Evolutionary conservation across 2,797 vertebrate genomes (phyloP).

Genomic region (Tapirus indicus): DNA sequence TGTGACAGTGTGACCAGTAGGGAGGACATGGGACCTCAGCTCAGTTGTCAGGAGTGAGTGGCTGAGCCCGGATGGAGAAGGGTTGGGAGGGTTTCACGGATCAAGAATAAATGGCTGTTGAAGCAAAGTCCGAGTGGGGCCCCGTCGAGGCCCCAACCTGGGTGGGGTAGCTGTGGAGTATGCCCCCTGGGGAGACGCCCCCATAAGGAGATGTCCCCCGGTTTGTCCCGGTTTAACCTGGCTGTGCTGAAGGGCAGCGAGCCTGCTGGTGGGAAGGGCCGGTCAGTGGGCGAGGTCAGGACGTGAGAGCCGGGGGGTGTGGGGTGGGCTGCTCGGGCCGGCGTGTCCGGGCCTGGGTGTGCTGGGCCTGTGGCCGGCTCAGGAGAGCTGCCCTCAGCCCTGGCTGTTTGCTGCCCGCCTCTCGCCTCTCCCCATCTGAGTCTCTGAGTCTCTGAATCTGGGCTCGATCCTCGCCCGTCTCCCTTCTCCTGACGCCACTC

Average conservation of each 20-base stretch:
- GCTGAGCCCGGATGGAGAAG: background rate
- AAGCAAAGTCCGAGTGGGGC: background rate
- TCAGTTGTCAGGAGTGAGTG: background rate
- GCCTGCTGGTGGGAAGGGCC: background rate
- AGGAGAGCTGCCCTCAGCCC: background rate
- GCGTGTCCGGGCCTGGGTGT: too few species aligned
- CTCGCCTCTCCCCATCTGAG: background rate
- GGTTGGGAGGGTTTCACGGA: background rate
- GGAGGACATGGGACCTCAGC: background rate
- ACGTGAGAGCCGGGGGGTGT: background rate
- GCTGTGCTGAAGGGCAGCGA: background rate
- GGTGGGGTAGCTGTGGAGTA: background rate
- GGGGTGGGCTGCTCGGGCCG: background rate
- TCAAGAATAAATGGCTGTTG: background rate
- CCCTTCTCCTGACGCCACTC: background rate
- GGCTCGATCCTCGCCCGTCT: background rate
- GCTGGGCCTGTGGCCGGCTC: background rate
- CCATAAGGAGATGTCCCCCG: background rate
- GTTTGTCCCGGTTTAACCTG: background rate
- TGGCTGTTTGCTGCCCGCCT: background rate
- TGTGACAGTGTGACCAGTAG: background rate
- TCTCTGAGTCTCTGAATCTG: background rate
- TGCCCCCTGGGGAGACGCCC: background rate
- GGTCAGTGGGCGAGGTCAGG: background rate
- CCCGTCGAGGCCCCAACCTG: background rate